Evolutionary conservation across 2,888 invertebrate genomes (phyloP), one percentile per base, ranked within the genome.

Genomic region (Camptogramma bilineatum): DNA sequence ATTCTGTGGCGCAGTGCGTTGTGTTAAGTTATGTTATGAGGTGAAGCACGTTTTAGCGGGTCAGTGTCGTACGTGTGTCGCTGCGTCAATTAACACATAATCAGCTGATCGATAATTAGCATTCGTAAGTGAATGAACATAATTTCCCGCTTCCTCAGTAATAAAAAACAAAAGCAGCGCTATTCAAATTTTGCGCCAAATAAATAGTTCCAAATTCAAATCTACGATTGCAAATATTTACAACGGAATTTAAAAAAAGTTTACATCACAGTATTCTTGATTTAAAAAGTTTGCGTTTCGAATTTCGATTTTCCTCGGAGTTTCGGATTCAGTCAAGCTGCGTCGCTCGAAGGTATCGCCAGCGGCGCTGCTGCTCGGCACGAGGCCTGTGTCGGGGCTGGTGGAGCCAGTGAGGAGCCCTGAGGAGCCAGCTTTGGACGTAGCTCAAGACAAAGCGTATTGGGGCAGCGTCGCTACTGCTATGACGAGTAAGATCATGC

Each of bases 321-420:
- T 69, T 62, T 66, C 18, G 28, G 64, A 67, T 80, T 71, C 80
- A 77, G 72, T 82, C 90, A 91, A 91, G 78, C 90, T 90, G 93
- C 90, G 91, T 82, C 91, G 93, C 58, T 89, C 92, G 76, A 84
- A 88, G 80, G 90, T 90, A 69, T 87, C 93, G 68, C 90, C 94
- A 83, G 94, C 91, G 82, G 91, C 93, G 51, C 69, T 94, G 91
- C 93, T 94, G 86, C 94, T 94, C 77, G 94, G 94, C 73, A 94
- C 94, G 63, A 88, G 94, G 74, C 90, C 93, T 48, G 90, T 93
- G 68, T 93, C 93, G 31, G 94, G 93, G 58, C 85, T 93, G 74
- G 85, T 93, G 73, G 93, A 93, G 73, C 92, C 90, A 8, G 88
- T 85, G 48, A 78, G 93, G 57, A 91, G 90, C 63, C 93, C 93